Evolutionary conservation across 2,113 vertebrate species (phyloP).

Genomic region (Ameiurus melas): DNA sequence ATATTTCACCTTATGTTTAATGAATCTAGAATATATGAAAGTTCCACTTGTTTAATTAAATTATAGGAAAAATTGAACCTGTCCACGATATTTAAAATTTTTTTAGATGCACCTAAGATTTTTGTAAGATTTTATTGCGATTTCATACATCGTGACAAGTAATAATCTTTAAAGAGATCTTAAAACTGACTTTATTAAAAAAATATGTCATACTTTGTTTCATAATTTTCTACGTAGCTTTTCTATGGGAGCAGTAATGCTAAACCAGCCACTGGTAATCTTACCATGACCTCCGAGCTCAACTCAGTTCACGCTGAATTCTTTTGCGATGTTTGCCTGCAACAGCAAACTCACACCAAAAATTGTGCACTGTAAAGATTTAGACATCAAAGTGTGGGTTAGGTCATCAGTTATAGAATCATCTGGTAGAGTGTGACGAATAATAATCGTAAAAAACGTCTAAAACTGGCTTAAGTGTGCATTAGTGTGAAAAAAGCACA

Average conservation of each 20-base stretch:
- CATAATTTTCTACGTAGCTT: not conserved
- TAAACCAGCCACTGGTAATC: not conserved
- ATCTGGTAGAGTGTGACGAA: not conserved
- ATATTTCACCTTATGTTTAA: no score
- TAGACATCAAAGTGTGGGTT: not conserved
- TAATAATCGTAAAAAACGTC: not conserved
- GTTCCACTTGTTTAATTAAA: no score
- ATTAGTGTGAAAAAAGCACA: not conserved
- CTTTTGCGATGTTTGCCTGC: no score
- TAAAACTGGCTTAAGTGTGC: not conserved
- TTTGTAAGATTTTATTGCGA: not conserved
- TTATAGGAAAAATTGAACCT: no score
- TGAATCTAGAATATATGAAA: no score
- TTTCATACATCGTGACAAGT: not conserved
- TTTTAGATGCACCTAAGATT: no score
- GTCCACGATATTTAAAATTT: no score
- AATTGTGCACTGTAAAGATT: not conserved
- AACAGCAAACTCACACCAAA: not conserved
- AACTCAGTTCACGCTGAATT: not conserved
- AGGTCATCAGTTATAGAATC: not conserved
- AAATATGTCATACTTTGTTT: not conserved
- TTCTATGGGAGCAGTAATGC: not conserved
- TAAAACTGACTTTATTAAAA: not conserved
- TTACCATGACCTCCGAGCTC: not conserved
- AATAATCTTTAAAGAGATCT: not conserved